These are phyloP conservation scores for Taeniopygia guttata DNA, from an alignment of 2,797 vertebrate genomes.

Conservation along the genomic window DNA sequence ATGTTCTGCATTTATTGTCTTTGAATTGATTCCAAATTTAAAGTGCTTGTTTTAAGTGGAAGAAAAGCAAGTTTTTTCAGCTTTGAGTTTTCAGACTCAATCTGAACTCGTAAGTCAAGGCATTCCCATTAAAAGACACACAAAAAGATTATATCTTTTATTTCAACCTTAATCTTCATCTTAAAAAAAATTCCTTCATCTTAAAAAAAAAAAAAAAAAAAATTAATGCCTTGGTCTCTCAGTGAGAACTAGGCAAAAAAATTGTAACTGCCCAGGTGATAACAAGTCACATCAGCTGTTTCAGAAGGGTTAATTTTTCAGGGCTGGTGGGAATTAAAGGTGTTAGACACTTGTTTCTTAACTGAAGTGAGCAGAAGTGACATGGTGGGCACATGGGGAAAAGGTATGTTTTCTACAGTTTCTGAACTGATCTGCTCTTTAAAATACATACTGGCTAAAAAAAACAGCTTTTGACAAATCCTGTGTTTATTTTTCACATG, in stretches of 20 bases:
- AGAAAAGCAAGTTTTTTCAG: background rate
- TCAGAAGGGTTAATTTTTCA: background rate
- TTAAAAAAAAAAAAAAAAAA: background rate
- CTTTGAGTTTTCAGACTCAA: background rate
- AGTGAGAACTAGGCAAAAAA: background rate
- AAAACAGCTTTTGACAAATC: background rate
- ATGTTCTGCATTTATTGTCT: background rate
- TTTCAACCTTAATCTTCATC: too few relatives aligned
- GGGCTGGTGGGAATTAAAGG: background rate
- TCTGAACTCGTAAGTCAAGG: background rate
- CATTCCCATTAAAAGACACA: background rate
- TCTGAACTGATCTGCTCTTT: background rate
- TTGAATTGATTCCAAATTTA: slow-evolving; percentile 5
- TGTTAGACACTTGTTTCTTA: background rate
- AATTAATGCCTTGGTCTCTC: background rate
- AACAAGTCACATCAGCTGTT: background rate
- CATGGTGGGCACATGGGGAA: background rate
- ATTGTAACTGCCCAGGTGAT: background rate
- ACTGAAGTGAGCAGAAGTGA: background rate
- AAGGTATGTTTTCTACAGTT: background rate
- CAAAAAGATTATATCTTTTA: background rate
- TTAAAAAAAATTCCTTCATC: background rate
- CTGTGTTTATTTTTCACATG: background rate
- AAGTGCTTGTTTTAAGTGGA: background rate
- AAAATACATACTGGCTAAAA: background rate